A percentile compares a stretch with the other conserved stretches of the same genome.
These are phyloP conservation scores for Rhysida immarginata DNA, from an alignment of 1,140 invertebrate species.

Conservation along the genomic window DNA sequence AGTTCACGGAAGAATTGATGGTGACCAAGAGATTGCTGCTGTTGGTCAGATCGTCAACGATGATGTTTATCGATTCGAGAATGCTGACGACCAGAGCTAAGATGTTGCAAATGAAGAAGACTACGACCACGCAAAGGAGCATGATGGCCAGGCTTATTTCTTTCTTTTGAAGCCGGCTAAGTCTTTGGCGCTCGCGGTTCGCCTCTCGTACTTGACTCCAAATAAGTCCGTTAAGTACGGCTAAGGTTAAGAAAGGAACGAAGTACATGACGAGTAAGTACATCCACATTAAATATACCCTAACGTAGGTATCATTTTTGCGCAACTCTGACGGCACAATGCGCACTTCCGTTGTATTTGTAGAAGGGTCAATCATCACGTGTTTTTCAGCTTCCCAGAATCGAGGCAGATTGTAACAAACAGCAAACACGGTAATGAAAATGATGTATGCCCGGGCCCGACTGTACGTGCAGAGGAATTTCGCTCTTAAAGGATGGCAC, in stretches of 20 bases:
- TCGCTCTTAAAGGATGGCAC: slow-evolving; percentile 75
- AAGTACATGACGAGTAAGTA: slow-evolving; percentile 85
- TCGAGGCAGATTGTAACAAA: slow-evolving; percentile 71
- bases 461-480: slow-evolving; percentile 77
- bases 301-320: slow-evolving; percentile 53
- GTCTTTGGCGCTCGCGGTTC: slow-evolving; percentile 59
- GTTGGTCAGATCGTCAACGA: slow-evolving; percentile 21
- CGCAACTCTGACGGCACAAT: slow-evolving; percentile 51
- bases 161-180: slow-evolving; percentile 56
- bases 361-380: slow-evolving; percentile 11
- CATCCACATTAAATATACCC: slow-evolving; percentile 79
- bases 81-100: slow-evolving; percentile 78
- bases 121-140: slow-evolving; percentile 81
- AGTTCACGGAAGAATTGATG: slow-evolving; percentile 92
- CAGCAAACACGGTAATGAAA: slow-evolving; percentile 60
- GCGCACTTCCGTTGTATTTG: slow-evolving; percentile 29
- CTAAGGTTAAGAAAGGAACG: slow-evolving; percentile 66
- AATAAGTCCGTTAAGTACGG: slow-evolving; percentile 76
- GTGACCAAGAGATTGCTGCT: slow-evolving; percentile 77
- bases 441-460: slow-evolving; percentile 70
- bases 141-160: slow-evolving; percentile 84
- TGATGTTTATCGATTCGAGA: slow-evolving; percentile 42
- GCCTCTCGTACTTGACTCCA: slow-evolving; percentile 60
- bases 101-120: slow-evolving; percentile 84
- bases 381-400: slow-evolving; percentile 35